Evolutionary conservation across 2,797 vertebrate genomes (phyloP), one percentile per base, ranked within the genome.

Genomic region (Eremophila alpestris): DNA sequence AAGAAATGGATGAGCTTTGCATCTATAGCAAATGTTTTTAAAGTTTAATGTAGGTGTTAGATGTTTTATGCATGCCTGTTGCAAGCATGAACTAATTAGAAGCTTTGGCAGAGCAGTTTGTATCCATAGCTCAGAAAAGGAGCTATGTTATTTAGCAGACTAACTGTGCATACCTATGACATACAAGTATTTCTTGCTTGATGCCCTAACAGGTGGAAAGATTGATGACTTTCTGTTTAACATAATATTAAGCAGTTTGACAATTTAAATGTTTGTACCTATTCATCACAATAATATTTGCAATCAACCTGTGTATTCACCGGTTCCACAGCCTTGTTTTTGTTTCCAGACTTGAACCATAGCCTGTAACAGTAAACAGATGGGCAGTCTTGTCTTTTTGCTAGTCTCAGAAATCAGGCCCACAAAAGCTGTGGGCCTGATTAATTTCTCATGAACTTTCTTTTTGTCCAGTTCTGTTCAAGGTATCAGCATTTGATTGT

Each of bases 1-100:
- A 88, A 91, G 76, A 80, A 90, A 91, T 43, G 40, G 49, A 85
- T 56, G 85, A 93, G 38, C n/a, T 93, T 88, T 90, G 38, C 41
- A 43, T 58, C 41, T 60, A 26, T 32, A 77, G 82, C 32, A 92
- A 91, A 78, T 62, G 26, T 89, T 95, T 93, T 83, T 63, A 89
- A 91, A 83, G 45, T 93, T 91, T 87, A 52, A 80, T 71, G 56
- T 80, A 77, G 34, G 34, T 63, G 68, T 77, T 80, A 80, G 60
- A 73, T 89, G 40, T 83, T 94, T 95, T 80, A 90, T 90, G 49
- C 60, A 74, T 80, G 49, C 26, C 52, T 74, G 40, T 63, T 91
- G 34, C 68, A 87, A 83, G 80, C 27, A 67, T 14, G 64, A 91
- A 24, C 29, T 85, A 77, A 89, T 87, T 80, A 91, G 60, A 85